Percentiles rank a stretch among this genome's conserved stretches.
Evolutionary conservation across 2,888 invertebrate species (phyloP).

Genomic region (Volucella inflata): DNA sequence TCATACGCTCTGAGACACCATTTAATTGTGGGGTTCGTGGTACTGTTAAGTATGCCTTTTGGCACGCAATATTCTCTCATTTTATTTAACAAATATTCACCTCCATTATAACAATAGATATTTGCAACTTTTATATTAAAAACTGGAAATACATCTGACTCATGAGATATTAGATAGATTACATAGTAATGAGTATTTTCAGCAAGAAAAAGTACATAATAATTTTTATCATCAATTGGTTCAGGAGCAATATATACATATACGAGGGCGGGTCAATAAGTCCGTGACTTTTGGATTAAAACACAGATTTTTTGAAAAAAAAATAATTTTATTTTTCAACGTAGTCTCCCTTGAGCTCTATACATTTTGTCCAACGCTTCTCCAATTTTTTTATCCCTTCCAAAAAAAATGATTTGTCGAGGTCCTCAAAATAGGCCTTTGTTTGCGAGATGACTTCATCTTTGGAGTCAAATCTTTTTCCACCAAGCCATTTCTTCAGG

Average conservation of each 20-base stretch:
- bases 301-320: no score
- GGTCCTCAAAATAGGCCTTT: no score
- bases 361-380: no score
- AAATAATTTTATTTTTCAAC: no score
- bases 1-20: conserved; percentile 81
- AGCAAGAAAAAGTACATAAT: conserved; percentile 77
- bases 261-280: no score
- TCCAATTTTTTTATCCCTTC: no score
- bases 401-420: no score
- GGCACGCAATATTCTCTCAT: conserved; percentile 78
- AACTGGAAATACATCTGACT: conserved; percentile 77
- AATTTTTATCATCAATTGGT: conserved; percentile 76
- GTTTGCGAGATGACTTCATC: no score
- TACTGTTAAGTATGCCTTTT: conserved; percentile 80
- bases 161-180: conserved; percentile 74
- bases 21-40: conserved; percentile 81
- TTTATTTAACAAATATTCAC: conserved; percentile 79
- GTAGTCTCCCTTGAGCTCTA: no score
- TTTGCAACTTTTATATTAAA: conserved; percentile 78
- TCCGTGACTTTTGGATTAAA: no score
- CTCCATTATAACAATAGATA: conserved; percentile 79
- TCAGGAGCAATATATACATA: conserved; percentile 79
- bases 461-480: no score
- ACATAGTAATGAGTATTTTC: conserved; percentile 79
- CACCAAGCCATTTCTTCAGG: no score